These are phyloP conservation scores for Enteromius treurensis DNA, from an alignment of 2,797 vertebrate genomes.

Conservation along the genomic window DNA sequence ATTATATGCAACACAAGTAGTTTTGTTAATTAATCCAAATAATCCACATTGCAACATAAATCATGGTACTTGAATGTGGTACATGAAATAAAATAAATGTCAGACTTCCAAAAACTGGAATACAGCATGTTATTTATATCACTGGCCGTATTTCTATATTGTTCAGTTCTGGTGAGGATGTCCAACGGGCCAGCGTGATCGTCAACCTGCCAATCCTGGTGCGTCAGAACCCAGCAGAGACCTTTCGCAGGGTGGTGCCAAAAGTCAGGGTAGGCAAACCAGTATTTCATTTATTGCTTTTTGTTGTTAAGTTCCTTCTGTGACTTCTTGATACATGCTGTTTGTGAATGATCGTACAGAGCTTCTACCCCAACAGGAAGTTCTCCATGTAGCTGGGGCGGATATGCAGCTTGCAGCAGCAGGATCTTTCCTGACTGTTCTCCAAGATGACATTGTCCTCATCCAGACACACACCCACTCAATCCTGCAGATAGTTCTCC, in stretches of 20 bases:
- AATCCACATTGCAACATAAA: not conserved
- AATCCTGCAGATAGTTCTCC: slow-evolving; percentile 91
- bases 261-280: slow-evolving; percentile 88
- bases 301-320: not conserved
- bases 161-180: slow-evolving; percentile 89
- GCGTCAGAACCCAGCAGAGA: slow-evolving; percentile 92
- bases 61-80: not conserved
- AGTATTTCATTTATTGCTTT: slow-evolving; percentile 3
- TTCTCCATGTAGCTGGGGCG: slow-evolving; percentile 84
- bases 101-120: not conserved
- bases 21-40: slow-evolving; percentile 8
- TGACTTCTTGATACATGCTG: not conserved
- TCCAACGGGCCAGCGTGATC: slow-evolving; percentile 91
- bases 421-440: slow-evolving; percentile 87
- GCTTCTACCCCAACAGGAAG: slow-evolving; percentile 78
- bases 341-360: slow-evolving; percentile 15
- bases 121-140: slow-evolving; percentile 18
- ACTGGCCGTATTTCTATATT: slow-evolving; percentile 27
- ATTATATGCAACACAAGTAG: not conserved
- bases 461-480: slow-evolving; percentile 90
- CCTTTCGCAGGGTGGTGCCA: slow-evolving; percentile 90
- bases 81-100: not conserved
- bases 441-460: slow-evolving; percentile 91
- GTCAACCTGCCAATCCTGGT: slow-evolving; percentile 90
- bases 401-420: slow-evolving; percentile 93